Percentiles rank a stretch among this genome's conserved stretches.
phyloP scores from a whole-genome alignment of 2,888 invertebrate genomes.

The Flexamia atlantica region DNA sequence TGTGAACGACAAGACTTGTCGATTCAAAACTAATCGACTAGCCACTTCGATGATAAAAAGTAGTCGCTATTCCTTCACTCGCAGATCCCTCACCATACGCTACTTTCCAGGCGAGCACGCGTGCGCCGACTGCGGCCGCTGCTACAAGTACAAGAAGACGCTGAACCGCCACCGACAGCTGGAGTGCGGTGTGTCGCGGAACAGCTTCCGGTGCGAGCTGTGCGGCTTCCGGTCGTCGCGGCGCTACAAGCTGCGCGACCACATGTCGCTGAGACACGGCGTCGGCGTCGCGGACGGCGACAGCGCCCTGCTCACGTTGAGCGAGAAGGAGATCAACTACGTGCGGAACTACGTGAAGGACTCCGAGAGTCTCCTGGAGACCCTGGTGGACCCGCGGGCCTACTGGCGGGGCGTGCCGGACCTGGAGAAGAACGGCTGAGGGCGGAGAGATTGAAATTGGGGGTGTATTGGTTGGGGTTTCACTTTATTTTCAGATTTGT shows the following conservation, averaged over 20 bases:
- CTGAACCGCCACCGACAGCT: slow-evolving; percentile 63
- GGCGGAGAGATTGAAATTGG: too few relatives aligned
- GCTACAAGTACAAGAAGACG: slow-evolving; percentile 61
- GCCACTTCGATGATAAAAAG: too few relatives aligned
- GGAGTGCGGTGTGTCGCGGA: slow-evolving; percentile 61
- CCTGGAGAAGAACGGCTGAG: too few relatives aligned
- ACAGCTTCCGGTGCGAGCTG: slow-evolving; percentile 61
- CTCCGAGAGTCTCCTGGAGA: neutral
- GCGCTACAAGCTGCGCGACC: slow-evolving; percentile 64
- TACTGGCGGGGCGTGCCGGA: too few relatives aligned
- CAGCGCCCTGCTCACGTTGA: neutral
- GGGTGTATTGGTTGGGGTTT: too few relatives aligned
- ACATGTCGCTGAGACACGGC: slow-evolving; percentile 37
- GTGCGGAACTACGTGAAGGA: neutral
- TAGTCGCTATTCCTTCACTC: too few relatives aligned
- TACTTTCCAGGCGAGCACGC: slow-evolving; percentile 8
- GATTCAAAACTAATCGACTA: too few relatives aligned
- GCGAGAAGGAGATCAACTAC: slow-evolving; percentile 14
- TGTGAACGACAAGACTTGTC: too few relatives aligned
- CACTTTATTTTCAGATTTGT: too few relatives aligned
- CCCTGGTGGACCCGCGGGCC: neutral
- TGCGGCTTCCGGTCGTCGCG: slow-evolving; percentile 66
- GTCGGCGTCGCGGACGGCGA: neutral
- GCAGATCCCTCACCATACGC: neutral
- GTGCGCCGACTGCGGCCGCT: slow-evolving; percentile 54